These are phyloP conservation scores for Bovichtus variegatus DNA, from an alignment of 2,797 vertebrate species.

Conservation along the genomic window DNA sequence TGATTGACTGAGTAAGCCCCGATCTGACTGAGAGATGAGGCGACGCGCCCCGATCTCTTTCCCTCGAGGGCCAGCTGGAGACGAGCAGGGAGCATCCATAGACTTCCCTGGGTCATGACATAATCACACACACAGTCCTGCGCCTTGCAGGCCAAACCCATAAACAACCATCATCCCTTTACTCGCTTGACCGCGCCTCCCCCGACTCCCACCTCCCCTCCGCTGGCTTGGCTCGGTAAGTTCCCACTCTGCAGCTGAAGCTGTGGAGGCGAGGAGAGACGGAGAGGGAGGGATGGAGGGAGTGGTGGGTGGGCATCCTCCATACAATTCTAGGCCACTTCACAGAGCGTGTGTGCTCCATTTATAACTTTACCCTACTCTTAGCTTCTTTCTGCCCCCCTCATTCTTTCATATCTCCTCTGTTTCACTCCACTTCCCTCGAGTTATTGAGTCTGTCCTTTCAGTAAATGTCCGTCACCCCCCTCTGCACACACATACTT, in stretches of 20 bases:
- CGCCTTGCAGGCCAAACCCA: constrained; percentile 46
- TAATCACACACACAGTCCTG: constrained; percentile 60
- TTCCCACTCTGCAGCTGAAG: constrained; percentile 5
- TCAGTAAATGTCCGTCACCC: constrained; percentile 23
- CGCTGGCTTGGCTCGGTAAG: not conserved
- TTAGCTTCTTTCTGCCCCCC: not conserved
- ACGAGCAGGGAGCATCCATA: constrained; percentile 42
- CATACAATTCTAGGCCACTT: constrained; percentile 63
- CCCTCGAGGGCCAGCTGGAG: constrained; percentile 47
- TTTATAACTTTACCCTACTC: constrained; percentile 28
- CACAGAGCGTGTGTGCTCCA: constrained; percentile 44
- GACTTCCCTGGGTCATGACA: constrained; percentile 51
- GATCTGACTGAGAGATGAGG: constrained; percentile 54
- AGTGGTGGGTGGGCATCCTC: constrained; percentile 22
- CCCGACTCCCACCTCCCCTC: constrained; percentile 24
- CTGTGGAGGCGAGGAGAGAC: not conserved
- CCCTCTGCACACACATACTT: constrained; percentile 27
- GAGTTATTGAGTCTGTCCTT: constrained; percentile 41
- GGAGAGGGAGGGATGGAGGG: not conserved
- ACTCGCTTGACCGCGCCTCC: constrained; percentile 34
- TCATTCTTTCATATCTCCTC: constrained; percentile 63
- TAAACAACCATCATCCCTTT: constrained; percentile 65
- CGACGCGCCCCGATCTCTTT: constrained; percentile 45
- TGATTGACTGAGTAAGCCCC: constrained; percentile 22
- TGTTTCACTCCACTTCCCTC: constrained; percentile 59